Base-by-base conservation (phyloP, 2,797 vertebrate species). In the Pristis pectinata region DNA sequence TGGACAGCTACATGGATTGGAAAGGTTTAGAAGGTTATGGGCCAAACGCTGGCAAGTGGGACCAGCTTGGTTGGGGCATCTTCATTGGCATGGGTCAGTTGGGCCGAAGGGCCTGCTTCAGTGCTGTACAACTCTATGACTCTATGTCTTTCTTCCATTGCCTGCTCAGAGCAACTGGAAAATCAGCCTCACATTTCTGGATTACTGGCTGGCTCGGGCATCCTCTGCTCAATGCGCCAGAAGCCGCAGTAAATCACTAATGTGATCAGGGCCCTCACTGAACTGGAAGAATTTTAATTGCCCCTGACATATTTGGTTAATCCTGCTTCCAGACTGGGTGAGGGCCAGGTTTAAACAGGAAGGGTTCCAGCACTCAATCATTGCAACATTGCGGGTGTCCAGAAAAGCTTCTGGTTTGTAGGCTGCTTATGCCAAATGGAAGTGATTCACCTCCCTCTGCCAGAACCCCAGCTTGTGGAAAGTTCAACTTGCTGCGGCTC, bases 361-460 rank as follows among this genome's bases (percentile, higher is more conserved):
- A 91, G n/a, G 64, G n/a, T 91, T 91, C 87, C 87, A 91, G 87
- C 87, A 41, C 1, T 91, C 61, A 91, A 22, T 91, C 87, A 67
- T 67, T 91, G 41, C 59, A 24, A 67, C 87, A 64, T 37, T 37
- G n/a, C n/a, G 37, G 85, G 87, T 91, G 61, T 91, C 87, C 87
- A 91, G 87, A 87, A 37, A 67, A 24, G 30, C 83, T 87, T 59
- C 83, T 87, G 83, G 53, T 87, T 13, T 87, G 83, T 59, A 91
- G 59, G 6, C n/a, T 67, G 87, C 19, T 11, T 1, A 0, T 91
- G 87, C 87, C 87, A 91, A 91, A 24, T 91, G 87, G 61, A 91
- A 67, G 61, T 27, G 59, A 91, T 91, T 41, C 34, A 41, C 22
- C 8, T 9, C 19, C 17, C 87, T 24, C n/a, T 91, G 87, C 87